Conservation (phyloP, 2,797 vertebrate species). For the Brachyalestes nurse region DNA sequence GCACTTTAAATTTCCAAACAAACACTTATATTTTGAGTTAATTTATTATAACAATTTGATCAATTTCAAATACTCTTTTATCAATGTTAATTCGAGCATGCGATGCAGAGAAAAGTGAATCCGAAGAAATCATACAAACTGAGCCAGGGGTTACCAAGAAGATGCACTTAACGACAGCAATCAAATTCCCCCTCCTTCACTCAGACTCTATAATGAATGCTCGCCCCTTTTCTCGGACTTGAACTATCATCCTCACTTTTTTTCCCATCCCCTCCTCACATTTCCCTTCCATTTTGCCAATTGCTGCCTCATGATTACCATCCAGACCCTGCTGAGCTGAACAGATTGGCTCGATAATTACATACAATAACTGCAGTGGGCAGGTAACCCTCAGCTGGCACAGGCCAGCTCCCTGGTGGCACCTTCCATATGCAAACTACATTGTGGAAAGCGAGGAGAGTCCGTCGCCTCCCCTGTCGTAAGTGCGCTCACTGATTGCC, state of each 20-base stretch:
- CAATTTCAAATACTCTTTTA: slow-evolving; percentile 31
- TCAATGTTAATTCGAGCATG: slow-evolving; percentile 33
- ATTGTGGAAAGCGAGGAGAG: slow-evolving; percentile 83
- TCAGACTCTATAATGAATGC: slow-evolving; percentile 64
- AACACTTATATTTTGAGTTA: slow-evolving; percentile 25
- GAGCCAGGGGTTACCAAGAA: slow-evolving; percentile 56
- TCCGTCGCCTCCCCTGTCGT: slow-evolving; percentile 78
- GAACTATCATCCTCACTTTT: slow-evolving; percentile 63
- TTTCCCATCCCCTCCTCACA: slow-evolving; percentile 54
- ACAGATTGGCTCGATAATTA: slow-evolving; percentile 99
- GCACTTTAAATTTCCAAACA: slow-evolving; percentile 35
- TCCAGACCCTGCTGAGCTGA: slow-evolving; percentile 92
- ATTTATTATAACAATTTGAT: slow-evolving; percentile 43
- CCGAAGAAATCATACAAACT: slow-evolving; percentile 48
- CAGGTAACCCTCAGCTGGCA: slow-evolving; percentile 94
- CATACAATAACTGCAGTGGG: slow-evolving; percentile 93
- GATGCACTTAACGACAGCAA: slow-evolving; percentile 66
- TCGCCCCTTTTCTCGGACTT: slow-evolving; percentile 64
- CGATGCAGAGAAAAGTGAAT: slow-evolving; percentile 38
- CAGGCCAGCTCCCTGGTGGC: slow-evolving; percentile 88
- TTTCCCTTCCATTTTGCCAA: slow-evolving; percentile 82
- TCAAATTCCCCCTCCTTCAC: slow-evolving; percentile 62
- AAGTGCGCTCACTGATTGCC: slow-evolving; percentile 78
- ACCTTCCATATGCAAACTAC: slow-evolving; percentile 91
- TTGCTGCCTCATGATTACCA: slow-evolving; percentile 93